phyloP scores from a whole-genome alignment of 1,140 invertebrate species.

The Whitmania pigra region DNA sequence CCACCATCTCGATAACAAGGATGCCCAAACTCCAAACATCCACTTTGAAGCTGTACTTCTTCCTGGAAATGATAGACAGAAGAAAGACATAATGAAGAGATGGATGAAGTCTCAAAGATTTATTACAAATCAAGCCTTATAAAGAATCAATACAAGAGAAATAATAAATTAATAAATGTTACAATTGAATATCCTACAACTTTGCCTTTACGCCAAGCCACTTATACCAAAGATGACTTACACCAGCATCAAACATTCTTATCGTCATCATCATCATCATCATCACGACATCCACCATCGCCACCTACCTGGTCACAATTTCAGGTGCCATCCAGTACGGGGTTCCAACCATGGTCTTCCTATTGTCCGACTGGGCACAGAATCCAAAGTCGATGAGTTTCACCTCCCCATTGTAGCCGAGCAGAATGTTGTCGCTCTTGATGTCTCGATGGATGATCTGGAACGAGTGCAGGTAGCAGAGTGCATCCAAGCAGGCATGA shows the following conservation, averaged over 20 bases:
- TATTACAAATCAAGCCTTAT: no score
- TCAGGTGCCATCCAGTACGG: slow-evolving; percentile 33
- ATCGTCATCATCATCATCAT: no score
- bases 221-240: no score
- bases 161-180: no score
- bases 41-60: slow-evolving; percentile 42
- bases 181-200: no score
- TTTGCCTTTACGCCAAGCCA: no score
- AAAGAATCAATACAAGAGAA: no score
- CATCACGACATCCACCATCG: no score
- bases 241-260: no score
- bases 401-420: slow-evolving; percentile 56
- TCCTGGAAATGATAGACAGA: slow-evolving; percentile 34
- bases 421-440: slow-evolving; percentile 26
- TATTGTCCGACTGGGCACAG: slow-evolving; percentile 36
- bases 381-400: slow-evolving; percentile 69
- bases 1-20: slow-evolving; percentile 44
- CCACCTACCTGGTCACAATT: slow-evolving; percentile 27
- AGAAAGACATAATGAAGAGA: background rate
- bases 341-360: slow-evolving; percentile 21
- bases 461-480: slow-evolving; percentile 24
- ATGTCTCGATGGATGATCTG: slow-evolving; percentile 27
- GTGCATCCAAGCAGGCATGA: slow-evolving; percentile 18
- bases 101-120: background rate
- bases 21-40: slow-evolving; percentile 44